Conservation (phyloP, 2,797 vertebrate species). For the Pogonophryne albipinna region DNA sequence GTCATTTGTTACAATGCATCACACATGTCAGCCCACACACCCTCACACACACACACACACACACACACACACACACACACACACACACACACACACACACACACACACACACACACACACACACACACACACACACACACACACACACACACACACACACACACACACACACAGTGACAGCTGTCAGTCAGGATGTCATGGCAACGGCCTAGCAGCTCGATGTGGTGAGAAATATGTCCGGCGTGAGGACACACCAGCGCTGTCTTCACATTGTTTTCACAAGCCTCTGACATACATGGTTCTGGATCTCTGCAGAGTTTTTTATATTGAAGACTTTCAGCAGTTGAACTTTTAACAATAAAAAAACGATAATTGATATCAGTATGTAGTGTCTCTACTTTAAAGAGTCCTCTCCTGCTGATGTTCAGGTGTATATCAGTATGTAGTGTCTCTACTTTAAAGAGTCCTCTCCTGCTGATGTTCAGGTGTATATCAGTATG, state of each 20-base stretch:
- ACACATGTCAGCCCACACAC: constrained; percentile 12
- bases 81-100: constrained; percentile 16
- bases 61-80: constrained; percentile 8
- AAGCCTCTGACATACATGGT: too few relatives aligned
- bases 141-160: constrained; percentile 21
- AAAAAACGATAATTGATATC: too few relatives aligned
- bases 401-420: too few relatives aligned
- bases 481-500: too few relatives aligned
- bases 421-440: too few relatives aligned
- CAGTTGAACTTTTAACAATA: too few relatives aligned
- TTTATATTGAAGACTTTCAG: too few relatives aligned
- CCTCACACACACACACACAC: not conserved
- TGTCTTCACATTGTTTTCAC: constrained; percentile 1
- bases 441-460: too few relatives aligned
- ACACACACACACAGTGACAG: constrained; percentile 54
- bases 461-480: too few relatives aligned
- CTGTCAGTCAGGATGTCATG: constrained; percentile 73
- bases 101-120: not conserved
- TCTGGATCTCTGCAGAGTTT: too few relatives aligned
- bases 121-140: not conserved
- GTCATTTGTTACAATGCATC: constrained; percentile 40
- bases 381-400: too few relatives aligned
- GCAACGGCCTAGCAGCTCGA: constrained; percentile 56
- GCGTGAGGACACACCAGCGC: constrained; percentile 10
- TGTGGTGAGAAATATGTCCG: constrained; percentile 38